A percentile compares a stretch with the other conserved stretches of the same genome.
phyloP scores from a whole-genome alignment of 2,113 vertebrate genomes.

The Apteryx mantelli region DNA sequence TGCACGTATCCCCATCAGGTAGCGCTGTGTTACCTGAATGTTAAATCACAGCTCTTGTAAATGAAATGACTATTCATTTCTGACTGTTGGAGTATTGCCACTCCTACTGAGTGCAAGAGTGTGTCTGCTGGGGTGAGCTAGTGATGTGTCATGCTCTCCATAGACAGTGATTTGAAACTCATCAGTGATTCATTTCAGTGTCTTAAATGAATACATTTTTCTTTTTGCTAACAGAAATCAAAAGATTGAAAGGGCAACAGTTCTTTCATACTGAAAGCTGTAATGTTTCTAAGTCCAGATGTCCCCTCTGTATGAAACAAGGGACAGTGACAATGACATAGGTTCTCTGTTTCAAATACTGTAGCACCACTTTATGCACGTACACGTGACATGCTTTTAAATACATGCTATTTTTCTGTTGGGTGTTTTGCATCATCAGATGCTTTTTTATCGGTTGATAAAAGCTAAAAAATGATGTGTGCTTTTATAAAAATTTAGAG shows the following conservation, averaged over 20 bases:
- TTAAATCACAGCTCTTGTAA: neutral
- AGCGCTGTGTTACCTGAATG: neutral
- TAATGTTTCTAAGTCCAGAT: neutral
- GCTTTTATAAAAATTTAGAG: neutral
- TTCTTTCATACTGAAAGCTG: neutral
- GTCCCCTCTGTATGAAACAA: neutral
- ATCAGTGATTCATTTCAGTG: neutral
- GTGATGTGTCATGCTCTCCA: neutral
- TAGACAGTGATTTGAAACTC: neutral
- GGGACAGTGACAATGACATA: neutral
- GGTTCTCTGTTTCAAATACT: neutral
- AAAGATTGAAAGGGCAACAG: neutral
- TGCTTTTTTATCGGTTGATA: neutral
- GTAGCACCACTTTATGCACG: neutral
- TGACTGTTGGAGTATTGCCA: neutral
- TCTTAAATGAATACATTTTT: neutral
- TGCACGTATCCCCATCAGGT: neutral
- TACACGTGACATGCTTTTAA: rapidly evolving
- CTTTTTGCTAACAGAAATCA: neutral
- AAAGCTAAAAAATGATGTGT: neutral
- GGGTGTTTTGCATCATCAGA: neutral
- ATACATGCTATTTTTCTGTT: neutral
- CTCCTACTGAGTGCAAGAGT: neutral
- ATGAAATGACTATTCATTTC: neutral
- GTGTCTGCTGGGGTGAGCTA: neutral